Evolutionary conservation across 2,113 vertebrate genomes (phyloP).

Genomic region (Meleagris gallopavo): DNA sequence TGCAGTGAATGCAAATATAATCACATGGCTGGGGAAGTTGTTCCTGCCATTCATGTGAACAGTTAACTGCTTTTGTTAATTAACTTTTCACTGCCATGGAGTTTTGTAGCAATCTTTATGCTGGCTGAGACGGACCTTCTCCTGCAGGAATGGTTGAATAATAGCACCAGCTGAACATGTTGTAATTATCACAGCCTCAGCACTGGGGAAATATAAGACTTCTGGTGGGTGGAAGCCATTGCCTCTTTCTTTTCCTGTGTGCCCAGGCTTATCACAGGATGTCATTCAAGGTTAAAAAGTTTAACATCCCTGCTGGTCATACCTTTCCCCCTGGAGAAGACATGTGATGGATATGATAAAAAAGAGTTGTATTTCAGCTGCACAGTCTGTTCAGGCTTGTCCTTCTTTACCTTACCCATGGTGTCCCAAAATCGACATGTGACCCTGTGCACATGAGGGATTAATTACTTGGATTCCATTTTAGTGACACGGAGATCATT

Average conservation of each 20-base stretch:
- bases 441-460: conserved; percentile 49
- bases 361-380: conserved; percentile 67
- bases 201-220: conserved; percentile 62
- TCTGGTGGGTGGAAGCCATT: conserved; percentile 65
- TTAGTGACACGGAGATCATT: conserved; percentile 33
- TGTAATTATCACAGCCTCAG: conserved; percentile 58
- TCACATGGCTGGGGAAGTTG: conserved; percentile 58
- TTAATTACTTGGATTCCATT: conserved; percentile 53
- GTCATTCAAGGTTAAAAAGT: conserved; percentile 74
- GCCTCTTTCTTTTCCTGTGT: conserved; percentile 62
- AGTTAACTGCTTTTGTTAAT: conserved; percentile 64
- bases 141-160: conserved; percentile 52
- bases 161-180: conserved; percentile 64
- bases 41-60: conserved; percentile 52
- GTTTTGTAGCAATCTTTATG: conserved; percentile 13
- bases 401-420: conserved; percentile 59
- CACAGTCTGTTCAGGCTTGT: conserved; percentile 46
- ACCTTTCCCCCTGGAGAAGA: conserved; percentile 66
- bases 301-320: conserved; percentile 71
- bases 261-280: conserved; percentile 55
- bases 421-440: conserved; percentile 45
- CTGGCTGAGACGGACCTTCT: neutral
- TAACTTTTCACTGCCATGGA: conserved; percentile 37
- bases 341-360: conserved; percentile 64
- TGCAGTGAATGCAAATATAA: conserved; percentile 54